Conservation (phyloP, 2,797 vertebrate genomes). For the Microctenopoma stevenorrisi region DNA sequence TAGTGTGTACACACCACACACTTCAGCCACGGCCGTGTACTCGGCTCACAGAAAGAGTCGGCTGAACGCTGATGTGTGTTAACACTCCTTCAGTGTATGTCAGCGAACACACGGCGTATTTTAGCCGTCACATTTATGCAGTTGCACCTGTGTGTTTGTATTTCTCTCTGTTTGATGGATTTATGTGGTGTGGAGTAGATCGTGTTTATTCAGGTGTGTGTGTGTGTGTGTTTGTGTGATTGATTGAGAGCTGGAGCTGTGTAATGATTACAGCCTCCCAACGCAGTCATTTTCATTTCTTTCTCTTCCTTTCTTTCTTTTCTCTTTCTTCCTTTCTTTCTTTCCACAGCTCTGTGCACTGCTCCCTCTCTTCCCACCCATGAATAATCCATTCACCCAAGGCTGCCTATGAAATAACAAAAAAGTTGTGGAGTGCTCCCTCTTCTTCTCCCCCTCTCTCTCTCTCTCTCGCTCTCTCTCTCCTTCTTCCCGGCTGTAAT, state of each 20-base stretch:
- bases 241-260: conserved; percentile 20
- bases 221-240: conserved; percentile 26
- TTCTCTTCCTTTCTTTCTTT: neutral
- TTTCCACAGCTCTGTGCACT: conserved; percentile 2
- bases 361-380: conserved; percentile 42
- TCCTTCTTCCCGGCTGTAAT: conserved; percentile 22
- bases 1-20: conserved; percentile 35
- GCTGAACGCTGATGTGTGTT: conserved; percentile 21
- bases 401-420: conserved; percentile 51
- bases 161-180: conserved; percentile 22
- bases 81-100: neutral
- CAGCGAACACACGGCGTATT: neutral
- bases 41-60: conserved; percentile 1
- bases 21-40: conserved; percentile 2
- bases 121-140: conserved; percentile 29
- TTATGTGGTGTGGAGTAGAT: conserved; percentile 15
- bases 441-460: neutral
- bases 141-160: conserved; percentile 31
- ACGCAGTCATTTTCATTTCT: neutral
- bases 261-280: conserved; percentile 27
- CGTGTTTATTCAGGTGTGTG: conserved; percentile 55
- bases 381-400: conserved; percentile 60
- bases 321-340: neutral
- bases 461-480: too few relatives aligned
- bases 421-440: conserved; percentile 45